Percentiles rank a stretch among this genome's conserved stretches.
These are phyloP conservation scores for Bombus pyrosoma DNA, from an alignment of 1,140 invertebrate genomes.

Conservation along the genomic window DNA sequence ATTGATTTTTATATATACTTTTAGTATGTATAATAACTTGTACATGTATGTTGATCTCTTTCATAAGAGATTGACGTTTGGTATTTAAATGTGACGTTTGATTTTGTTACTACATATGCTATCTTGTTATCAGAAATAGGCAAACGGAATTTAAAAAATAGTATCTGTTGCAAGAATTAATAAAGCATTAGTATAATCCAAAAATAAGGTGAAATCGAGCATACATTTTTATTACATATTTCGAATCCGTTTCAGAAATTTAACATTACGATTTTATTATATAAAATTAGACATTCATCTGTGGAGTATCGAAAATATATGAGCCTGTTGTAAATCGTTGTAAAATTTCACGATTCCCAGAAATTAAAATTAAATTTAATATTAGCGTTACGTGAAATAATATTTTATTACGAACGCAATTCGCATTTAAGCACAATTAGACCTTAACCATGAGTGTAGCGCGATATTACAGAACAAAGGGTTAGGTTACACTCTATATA, in stretches of 20 bases:
- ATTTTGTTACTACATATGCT: too few relatives aligned
- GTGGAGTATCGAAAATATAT: neutral
- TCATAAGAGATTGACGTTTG: too few relatives aligned
- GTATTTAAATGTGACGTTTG: too few relatives aligned
- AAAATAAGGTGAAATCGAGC: neutral
- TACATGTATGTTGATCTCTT: too few relatives aligned
- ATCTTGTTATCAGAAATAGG: too few relatives aligned
- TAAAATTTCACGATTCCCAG: neutral
- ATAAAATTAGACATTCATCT: neutral
- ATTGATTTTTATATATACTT: too few relatives aligned
- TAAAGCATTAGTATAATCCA: neutral
- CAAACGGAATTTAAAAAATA: neutral
- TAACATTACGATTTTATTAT: neutral
- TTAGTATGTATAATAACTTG: too few relatives aligned
- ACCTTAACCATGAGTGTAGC: neutral
- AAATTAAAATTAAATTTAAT: neutral
- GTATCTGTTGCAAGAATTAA: neutral
- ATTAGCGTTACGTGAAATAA: neutral
- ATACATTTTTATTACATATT: neutral
- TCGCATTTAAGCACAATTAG: neutral
- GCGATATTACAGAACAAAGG: neutral
- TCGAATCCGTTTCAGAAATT: neutral
- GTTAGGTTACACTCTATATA: neutral
- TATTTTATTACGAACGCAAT: neutral
- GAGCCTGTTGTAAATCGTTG: neutral